phyloP scores from a whole-genome alignment of 2,888 invertebrate species.

The Nephrocerus scutellatus region DNA sequence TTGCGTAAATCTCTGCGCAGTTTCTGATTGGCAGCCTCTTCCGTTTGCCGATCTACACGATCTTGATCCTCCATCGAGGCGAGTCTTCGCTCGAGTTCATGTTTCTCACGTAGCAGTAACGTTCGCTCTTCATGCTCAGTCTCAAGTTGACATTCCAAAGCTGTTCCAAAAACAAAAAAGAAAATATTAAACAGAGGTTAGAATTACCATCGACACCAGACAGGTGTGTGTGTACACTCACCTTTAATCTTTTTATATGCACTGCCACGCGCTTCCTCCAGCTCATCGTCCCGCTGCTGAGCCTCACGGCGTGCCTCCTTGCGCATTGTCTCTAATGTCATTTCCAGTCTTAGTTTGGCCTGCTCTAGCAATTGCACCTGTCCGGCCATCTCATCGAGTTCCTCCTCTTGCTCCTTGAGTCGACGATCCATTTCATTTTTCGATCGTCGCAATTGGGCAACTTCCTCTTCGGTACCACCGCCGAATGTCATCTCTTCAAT shows the following conservation, averaged over 20 bases:
- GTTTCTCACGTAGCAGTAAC: constrained; percentile 75
- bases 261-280: constrained; percentile 84
- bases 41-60: constrained; percentile 63
- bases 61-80: constrained; percentile 72
- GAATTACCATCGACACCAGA: background rate
- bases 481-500: constrained; percentile 76
- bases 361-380: constrained; percentile 85
- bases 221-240: constrained; percentile 29
- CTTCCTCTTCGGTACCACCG: constrained; percentile 78
- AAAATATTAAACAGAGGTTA: too few species aligned
- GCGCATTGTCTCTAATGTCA: constrained; percentile 85
- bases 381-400: constrained; percentile 90
- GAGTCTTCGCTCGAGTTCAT: constrained; percentile 81
- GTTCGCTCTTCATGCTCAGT: constrained; percentile 91
- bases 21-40: constrained; percentile 63
- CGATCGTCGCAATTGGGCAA: constrained; percentile 70
- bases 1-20: constrained; percentile 80
- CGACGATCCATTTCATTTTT: constrained; percentile 84
- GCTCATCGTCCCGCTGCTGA: constrained; percentile 84
- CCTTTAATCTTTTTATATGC: constrained; percentile 88
- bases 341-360: constrained; percentile 86
- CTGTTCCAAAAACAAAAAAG: constrained; percentile 49
- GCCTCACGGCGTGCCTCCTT: constrained; percentile 86
- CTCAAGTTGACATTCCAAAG: constrained; percentile 84
- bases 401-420: constrained; percentile 84